Base-by-base conservation (phyloP, 2,888 invertebrate genomes). In the Aproaerema taeniolella region DNA sequence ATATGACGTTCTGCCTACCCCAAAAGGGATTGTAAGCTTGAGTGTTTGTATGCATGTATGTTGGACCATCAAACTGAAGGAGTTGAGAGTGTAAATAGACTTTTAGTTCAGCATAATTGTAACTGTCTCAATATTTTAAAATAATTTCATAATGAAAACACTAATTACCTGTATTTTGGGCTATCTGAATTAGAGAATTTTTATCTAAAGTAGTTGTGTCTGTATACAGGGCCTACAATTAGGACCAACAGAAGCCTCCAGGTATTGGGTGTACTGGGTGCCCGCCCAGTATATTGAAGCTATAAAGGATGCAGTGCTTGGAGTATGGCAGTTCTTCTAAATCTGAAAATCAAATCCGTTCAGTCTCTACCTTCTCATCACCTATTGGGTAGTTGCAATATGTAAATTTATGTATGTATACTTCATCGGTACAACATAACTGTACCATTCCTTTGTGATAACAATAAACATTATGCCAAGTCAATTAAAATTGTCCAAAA, bases 251-350 rank as follows among this genome's bases (percentile, higher is more conserved):
- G 96, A 96, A 78, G 95, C 95, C 2, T 96, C 96, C 17, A 87
- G 95, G 51, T 95, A 95, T 77, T 97, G 95, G 95, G 91, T 97
- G 45, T 97, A 97, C 80, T 97, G 96, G 96, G 95, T 97, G 31
- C 97, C 96, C 7, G 95, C 95, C 34, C 94, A 95, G 67, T 97
- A 95, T 70, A 90, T 95, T 38, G 93, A 95, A 65, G 95, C 96
- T 53, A 95, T 97, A 65, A 96, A 96, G 82, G 95, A 95, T 66
- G 93, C 95, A 43, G 92, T 96, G 45, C 89, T 96, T 35, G 95
- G 95, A 41, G 94, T 94, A 60, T 95, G 95, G 94, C 93, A 91
- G 70, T 91, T 91, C 74, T 91, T 91, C 74, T 92, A 90, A 91
- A 50, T 44, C 31, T 14, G 12, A 9, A 26, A 28, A 24, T 37